Evolutionary conservation across 2,888 invertebrate species (phyloP).

Genomic region (Anagyrus pseudococci): DNA sequence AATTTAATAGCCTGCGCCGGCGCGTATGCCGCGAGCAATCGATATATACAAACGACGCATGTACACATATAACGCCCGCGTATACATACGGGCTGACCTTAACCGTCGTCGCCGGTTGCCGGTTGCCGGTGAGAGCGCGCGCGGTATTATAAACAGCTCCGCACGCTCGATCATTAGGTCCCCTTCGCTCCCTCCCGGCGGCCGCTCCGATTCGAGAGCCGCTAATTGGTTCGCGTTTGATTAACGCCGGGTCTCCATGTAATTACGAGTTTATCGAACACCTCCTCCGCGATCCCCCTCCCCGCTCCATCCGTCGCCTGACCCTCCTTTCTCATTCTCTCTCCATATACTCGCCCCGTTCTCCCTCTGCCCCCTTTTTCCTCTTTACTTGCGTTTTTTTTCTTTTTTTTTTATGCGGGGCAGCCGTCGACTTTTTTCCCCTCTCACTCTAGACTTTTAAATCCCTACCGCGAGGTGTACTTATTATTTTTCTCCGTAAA

Average conservation of each 20-base stretch:
- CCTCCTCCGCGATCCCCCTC: not conserved
- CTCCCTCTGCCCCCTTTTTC: not conserved
- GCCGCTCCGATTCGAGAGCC: conserved; percentile 28
- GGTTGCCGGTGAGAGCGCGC: conserved; percentile 1
- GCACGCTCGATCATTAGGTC: not conserved
- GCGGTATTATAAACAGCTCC: conserved; percentile 7
- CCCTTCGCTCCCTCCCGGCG: not conserved
- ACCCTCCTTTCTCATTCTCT: not conserved
- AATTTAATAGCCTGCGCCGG: too few species aligned
- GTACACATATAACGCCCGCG: too few species aligned
- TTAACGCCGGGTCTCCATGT: conserved; percentile 11
- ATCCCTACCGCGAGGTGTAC: too few species aligned
- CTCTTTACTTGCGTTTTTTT: not conserved
- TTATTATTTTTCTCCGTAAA: too few species aligned
- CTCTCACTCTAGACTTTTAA: too few species aligned
- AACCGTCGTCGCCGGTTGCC: not conserved
- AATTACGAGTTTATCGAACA: conserved; percentile 15
- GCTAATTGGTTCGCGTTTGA: conserved; percentile 29
- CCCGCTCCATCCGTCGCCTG: not conserved
- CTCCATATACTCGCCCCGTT: not conserved
- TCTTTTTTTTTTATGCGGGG: not conserved
- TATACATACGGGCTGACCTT: not conserved
- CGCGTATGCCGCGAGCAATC: too few species aligned
- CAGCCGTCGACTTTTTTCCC: too few species aligned
- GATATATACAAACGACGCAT: too few species aligned